Evolutionary conservation across 2,888 invertebrate genomes (phyloP).

Genomic region (Hyles lineata): DNA sequence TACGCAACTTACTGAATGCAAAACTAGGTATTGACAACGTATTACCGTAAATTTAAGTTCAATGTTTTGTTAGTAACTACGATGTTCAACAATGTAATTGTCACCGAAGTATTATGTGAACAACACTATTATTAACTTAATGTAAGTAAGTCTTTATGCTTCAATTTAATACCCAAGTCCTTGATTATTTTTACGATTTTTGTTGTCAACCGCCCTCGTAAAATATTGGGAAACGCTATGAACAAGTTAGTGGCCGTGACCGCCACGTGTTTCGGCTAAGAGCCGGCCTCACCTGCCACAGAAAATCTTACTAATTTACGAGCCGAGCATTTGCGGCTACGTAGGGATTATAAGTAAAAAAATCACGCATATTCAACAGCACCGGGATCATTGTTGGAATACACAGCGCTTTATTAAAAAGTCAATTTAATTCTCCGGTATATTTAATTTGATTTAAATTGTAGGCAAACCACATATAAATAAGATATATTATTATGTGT

Average conservation of each 20-base stretch:
- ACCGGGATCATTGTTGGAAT: too few relatives aligned
- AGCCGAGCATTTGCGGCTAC: background rate
- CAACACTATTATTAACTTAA: background rate
- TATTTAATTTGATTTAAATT: too few relatives aligned
- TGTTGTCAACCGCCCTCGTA: background rate
- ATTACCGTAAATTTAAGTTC: background rate
- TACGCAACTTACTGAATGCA: constrained; percentile 18
- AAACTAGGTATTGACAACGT: background rate
- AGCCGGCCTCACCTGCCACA: background rate
- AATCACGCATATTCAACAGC: background rate
- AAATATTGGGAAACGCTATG: background rate
- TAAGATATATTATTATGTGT: too few relatives aligned
- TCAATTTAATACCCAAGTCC: background rate
- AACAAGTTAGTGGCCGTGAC: background rate
- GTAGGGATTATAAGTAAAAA: background rate
- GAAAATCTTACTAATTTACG: background rate
- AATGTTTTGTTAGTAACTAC: background rate
- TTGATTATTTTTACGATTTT: background rate
- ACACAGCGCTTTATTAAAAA: too few relatives aligned
- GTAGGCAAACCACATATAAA: too few relatives aligned
- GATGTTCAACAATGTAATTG: constrained; percentile 1
- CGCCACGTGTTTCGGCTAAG: constrained; percentile 11
- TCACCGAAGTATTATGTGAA: background rate
- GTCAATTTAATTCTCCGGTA: too few relatives aligned
- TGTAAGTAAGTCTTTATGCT: background rate